Conservation (phyloP, 2,113 vertebrate species). For the Taurulus bubalis region DNA sequence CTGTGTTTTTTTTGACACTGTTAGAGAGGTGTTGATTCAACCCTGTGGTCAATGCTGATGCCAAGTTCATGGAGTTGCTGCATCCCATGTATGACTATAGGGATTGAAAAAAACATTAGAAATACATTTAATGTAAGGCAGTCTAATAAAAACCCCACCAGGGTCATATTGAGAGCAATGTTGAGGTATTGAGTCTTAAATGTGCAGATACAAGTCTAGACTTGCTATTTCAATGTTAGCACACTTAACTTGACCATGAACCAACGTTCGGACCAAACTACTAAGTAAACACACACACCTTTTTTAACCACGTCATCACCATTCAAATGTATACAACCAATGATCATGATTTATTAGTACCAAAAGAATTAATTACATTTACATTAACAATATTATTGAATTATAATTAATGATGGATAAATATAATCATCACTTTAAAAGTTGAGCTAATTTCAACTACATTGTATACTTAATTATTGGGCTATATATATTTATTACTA, state of each 20-base stretch:
- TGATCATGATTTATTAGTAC: too few species aligned
- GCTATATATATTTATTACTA: too few species aligned
- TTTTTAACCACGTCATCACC: too few species aligned
- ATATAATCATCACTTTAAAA: too few species aligned
- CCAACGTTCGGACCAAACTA: neutral
- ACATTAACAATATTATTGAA: too few species aligned
- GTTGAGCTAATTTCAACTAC: too few species aligned
- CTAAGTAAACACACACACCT: neutral
- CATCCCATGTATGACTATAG: neutral
- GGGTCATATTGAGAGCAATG: too few species aligned
- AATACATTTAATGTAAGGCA: neutral
- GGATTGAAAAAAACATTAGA: conserved; percentile 2
- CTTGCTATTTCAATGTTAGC: too few species aligned
- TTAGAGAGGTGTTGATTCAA: neutral
- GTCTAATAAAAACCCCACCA: neutral
- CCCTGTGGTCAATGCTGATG: neutral
- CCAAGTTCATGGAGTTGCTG: neutral
- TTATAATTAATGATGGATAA: too few species aligned
- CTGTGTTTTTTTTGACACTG: neutral
- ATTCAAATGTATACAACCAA: too few species aligned
- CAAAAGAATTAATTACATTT: too few species aligned
- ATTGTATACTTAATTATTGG: too few species aligned
- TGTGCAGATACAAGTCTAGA: neutral
- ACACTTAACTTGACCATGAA: neutral
- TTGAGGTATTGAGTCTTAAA: neutral